Percentiles rank a stretch among this genome's conserved stretches.
phyloP scores from a whole-genome alignment of 2,888 invertebrate species.

The Ceramica pisi region DNA sequence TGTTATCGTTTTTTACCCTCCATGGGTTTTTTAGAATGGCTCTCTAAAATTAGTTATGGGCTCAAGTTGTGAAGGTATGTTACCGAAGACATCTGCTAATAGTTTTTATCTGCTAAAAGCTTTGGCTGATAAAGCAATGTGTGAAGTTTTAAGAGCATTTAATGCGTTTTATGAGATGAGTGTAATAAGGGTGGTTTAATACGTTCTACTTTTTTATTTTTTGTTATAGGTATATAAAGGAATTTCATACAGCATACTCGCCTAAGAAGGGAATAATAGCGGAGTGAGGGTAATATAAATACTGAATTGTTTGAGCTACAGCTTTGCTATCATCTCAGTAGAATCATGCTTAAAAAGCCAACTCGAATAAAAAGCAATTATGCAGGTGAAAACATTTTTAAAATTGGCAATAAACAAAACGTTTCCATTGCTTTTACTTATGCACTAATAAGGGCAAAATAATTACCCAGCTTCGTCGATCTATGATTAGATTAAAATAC shows the following conservation, averaged over 20 bases:
- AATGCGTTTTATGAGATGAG: background rate
- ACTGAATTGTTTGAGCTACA: background rate
- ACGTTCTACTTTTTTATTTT: background rate
- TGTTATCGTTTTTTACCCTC: conserved; percentile 81
- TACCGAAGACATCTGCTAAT: conserved; percentile 64
- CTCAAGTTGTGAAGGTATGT: conserved; percentile 44
- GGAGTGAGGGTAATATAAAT: background rate
- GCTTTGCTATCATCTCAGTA: background rate
- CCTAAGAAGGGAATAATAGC: background rate
- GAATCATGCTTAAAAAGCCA: background rate
- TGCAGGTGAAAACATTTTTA: conserved; percentile 1
- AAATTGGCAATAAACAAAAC: conserved; percentile 6
- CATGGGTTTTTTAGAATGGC: conserved; percentile 67
- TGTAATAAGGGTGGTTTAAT: background rate
- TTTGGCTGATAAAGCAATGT: conserved; percentile 53
- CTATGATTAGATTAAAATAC: conserved; percentile 30
- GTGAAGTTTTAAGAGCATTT: conserved; percentile 39
- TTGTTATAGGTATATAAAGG: background rate
- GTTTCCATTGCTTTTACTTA: conserved; percentile 21
- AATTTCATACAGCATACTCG: background rate
- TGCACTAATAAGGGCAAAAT: conserved; percentile 39
- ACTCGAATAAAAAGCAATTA: background rate
- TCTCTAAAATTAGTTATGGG: conserved; percentile 67
- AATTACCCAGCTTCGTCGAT: conserved; percentile 42
- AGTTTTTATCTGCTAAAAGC: conserved; percentile 57